A percentile compares a stretch with the other conserved stretches of the same genome.
These are phyloP conservation scores for Blera fallax DNA, from an alignment of 2,888 invertebrate genomes.

Conservation along the genomic window DNA sequence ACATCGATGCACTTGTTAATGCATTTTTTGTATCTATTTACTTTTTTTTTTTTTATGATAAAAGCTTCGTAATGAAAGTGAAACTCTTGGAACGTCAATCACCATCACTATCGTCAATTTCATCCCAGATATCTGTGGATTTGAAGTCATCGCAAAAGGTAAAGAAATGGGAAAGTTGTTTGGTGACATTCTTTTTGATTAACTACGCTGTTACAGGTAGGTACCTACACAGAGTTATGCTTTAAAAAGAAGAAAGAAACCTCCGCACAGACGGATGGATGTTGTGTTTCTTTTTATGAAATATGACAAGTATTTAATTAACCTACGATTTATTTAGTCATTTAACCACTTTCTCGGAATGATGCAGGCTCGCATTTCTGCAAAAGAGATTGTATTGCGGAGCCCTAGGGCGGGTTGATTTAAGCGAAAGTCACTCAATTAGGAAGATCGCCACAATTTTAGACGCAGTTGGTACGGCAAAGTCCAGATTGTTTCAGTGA, in stretches of 20 bases:
- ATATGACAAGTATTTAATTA: conserved; percentile 59
- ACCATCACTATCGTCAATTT: conserved; percentile 15
- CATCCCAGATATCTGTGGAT: conserved; percentile 18
- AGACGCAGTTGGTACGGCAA: neutral
- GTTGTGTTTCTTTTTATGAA: conserved; percentile 35
- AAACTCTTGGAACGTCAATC: conserved; percentile 63
- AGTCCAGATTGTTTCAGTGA: conserved; percentile 6
- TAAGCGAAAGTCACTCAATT: conserved; percentile 57
- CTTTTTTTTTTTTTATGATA: conserved; percentile 27
- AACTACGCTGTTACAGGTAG: neutral
- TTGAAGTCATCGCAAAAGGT: conserved; percentile 13
- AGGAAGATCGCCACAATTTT: conserved; percentile 7
- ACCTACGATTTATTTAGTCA: conserved; percentile 23
- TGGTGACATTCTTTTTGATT: conserved; percentile 54
- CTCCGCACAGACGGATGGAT: conserved; percentile 3
- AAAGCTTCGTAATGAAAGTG: conserved; percentile 47
- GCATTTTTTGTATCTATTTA: neutral
- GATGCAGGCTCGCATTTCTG: neutral
- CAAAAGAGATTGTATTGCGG: conserved; percentile 1
- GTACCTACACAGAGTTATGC: neutral
- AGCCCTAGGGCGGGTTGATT: conserved; percentile 31
- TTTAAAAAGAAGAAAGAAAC: neutral
- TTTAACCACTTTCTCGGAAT: conserved; percentile 52
- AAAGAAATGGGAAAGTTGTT: conserved; percentile 62
- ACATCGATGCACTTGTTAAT: conserved; percentile 7